phyloP scores from a whole-genome alignment of 92 coral and sea anemone species.

The Parazoanthus swiftii region DNA sequence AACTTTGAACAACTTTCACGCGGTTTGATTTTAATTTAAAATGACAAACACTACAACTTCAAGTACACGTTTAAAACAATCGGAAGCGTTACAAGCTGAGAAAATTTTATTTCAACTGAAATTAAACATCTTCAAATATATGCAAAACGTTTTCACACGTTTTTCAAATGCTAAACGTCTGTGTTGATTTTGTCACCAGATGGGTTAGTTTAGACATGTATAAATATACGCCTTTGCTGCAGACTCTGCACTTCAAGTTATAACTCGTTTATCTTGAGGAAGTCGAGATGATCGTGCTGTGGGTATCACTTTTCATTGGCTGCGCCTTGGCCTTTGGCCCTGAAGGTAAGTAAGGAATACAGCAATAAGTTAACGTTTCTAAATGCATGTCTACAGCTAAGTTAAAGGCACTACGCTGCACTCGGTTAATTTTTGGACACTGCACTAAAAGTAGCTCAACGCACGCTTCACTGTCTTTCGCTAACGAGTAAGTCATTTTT shows the following conservation, averaged over 20 bases:
- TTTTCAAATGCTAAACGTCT: not conserved
- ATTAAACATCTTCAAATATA: not conserved
- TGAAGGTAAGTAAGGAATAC: not conserved
- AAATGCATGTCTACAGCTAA: too few species aligned
- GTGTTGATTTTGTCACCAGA: constrained; percentile 3
- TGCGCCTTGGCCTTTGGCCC: not conserved
- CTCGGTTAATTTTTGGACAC: too few species aligned
- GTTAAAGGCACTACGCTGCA: too few species aligned
- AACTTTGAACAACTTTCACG: not conserved
- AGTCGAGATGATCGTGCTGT: not conserved
- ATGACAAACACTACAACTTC: not conserved
- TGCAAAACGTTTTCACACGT: not conserved
- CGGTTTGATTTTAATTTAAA: not conserved
- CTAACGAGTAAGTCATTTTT: too few species aligned
- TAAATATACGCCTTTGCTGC: not conserved
- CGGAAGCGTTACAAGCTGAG: not conserved
- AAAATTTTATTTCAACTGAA: not conserved
- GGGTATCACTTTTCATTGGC: not conserved
- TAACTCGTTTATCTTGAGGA: not conserved
- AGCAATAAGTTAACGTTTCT: too few species aligned
- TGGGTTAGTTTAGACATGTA: not conserved
- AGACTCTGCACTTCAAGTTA: not conserved
- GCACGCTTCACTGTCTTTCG: too few species aligned
- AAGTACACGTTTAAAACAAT: not conserved
- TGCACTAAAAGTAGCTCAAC: too few species aligned